Percentiles rank a stretch among this genome's conserved stretches.
phyloP scores from a whole-genome alignment of 1,140 invertebrate genomes.

The Platyscapa corneri region DNA sequence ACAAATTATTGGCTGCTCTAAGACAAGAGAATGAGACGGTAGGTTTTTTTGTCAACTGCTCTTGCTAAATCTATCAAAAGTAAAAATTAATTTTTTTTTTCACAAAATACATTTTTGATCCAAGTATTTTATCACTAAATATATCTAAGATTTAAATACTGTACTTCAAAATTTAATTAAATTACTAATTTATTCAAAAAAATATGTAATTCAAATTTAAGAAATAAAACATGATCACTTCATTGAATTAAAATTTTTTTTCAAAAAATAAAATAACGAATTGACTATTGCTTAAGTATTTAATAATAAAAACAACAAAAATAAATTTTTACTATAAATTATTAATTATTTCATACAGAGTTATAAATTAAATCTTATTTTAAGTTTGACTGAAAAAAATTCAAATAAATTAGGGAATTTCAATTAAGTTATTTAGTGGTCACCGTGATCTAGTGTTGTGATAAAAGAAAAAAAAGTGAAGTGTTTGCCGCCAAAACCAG shows the following conservation, averaged over 20 bases:
- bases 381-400: background rate
- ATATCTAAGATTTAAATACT: background rate
- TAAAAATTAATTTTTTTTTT: background rate
- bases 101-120: background rate
- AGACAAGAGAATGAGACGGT: conserved; percentile 81
- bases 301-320: no score
- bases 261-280: no score
- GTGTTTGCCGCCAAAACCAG: conserved; percentile 47
- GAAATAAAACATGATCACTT: no score
- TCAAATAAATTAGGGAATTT: conserved; percentile 33
- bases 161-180: no score
- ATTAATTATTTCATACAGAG: no score
- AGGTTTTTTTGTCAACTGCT: conserved; percentile 53
- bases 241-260: no score
- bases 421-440: conserved; percentile 11
- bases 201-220: no score
- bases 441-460: conserved; percentile 33
- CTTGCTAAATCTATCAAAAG: conserved; percentile 1
- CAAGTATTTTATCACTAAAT: background rate
- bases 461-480: conserved; percentile 7
- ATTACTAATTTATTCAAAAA: no score
- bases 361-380: background rate
- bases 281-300: no score
- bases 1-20: conserved; percentile 78
- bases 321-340: no score